A percentile compares a stretch with the other conserved stretches of the same genome.
Conservation (phyloP, 1,140 invertebrate species). For the Drosophila insularis region DNA sequence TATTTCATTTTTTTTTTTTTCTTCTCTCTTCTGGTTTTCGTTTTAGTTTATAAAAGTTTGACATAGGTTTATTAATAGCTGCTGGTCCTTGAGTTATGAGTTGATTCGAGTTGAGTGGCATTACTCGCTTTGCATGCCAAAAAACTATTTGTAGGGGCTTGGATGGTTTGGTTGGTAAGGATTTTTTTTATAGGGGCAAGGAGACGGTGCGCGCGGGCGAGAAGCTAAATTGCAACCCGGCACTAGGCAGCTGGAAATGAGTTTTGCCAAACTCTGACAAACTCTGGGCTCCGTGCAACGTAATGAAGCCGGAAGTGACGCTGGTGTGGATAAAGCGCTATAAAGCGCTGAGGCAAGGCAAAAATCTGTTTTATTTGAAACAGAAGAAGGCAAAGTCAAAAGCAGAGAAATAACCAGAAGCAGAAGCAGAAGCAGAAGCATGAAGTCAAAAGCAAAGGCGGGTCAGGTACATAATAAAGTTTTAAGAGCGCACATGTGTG, state of each 20-base stretch:
- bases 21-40: constrained; percentile 28
- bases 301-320: constrained; percentile 69
- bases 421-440: constrained; percentile 3
- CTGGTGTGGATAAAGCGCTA: constrained; percentile 43
- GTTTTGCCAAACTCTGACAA: constrained; percentile 55
- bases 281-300: constrained; percentile 35
- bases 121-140: constrained; percentile 40
- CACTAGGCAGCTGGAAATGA: constrained; percentile 51
- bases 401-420: constrained; percentile 29
- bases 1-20: not conserved
- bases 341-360: constrained; percentile 41
- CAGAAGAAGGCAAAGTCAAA: constrained; percentile 36
- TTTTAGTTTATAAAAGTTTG: constrained; percentile 69
- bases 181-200: not conserved
- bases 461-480: constrained; percentile 58
- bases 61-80: constrained; percentile 76
- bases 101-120: constrained; percentile 2
- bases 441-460: not conserved
- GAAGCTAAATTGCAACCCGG: constrained; percentile 16
- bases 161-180: not conserved
- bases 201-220: too few species aligned
- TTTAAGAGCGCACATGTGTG: constrained; percentile 53
- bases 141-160: constrained; percentile 64
- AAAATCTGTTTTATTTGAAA: constrained; percentile 58
- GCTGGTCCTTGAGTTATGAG: constrained; percentile 57